Conservation (phyloP, 2,113 vertebrate genomes). For the Cynocephalus volans region DNA sequence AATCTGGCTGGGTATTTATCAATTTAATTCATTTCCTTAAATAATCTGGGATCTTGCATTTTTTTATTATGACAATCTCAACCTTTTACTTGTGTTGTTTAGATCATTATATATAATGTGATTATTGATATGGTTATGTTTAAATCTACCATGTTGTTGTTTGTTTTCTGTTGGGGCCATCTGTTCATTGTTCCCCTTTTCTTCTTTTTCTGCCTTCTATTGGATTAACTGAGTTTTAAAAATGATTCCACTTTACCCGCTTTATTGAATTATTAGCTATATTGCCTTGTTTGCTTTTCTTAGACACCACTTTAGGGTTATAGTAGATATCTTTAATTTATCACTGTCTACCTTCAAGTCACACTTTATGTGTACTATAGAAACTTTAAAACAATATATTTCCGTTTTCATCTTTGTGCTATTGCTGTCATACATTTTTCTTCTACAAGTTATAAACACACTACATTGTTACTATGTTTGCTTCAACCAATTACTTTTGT, state of each 20-base stretch:
- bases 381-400: neutral
- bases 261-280: constrained; percentile 15
- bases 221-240: neutral
- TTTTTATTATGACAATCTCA: neutral
- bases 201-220: constrained; percentile 5
- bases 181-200: neutral
- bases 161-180: neutral
- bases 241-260: neutral
- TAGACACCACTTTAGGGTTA: neutral
- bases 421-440: neutral
- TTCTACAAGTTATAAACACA: neutral
- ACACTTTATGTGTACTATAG: neutral
- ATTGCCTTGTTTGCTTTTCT: neutral
- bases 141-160: neutral
- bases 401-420: constrained; percentile 14
- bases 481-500: neutral
- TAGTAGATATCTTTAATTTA: neutral
- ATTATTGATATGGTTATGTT: neutral
- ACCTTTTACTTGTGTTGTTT: neutral
- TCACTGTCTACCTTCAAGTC: constrained; percentile 5
- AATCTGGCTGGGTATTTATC: neutral
- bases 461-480: neutral
- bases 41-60: neutral
- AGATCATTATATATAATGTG: neutral
- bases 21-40: neutral